Evolutionary conservation across 2,797 vertebrate genomes (phyloP), one percentile per base, ranked within the genome.

Genomic region (Tamandua tetradactyla): DNA sequence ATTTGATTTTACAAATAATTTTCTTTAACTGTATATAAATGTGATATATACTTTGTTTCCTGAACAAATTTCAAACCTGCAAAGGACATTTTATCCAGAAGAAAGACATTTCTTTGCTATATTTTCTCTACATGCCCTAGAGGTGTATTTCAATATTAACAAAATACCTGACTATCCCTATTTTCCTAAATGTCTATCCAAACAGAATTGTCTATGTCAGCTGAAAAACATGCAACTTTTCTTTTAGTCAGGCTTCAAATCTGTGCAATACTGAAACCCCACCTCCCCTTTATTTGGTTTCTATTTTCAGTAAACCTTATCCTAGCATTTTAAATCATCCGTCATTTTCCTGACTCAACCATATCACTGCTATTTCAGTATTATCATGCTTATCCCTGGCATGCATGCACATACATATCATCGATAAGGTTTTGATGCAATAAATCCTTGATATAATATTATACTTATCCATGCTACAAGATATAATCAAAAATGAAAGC

Each of bases 401-500:
- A 97, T 97, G 98, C 96, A 97, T 97, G 98, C 96, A 97, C 96
- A 55, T 74, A 98, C 96, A 97, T 98, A 98, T 97, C 97, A 98
- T 97, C 82, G 95, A 98, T 98, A 98, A 98, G 97, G 92, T 97
- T 98, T 98, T 98, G 98, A 98, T 98, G 97, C 98, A 98, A 98
- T 98, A 98, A 98, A 98, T 98, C 98, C 98, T 98, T 98, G 98
- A 98, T 98, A 98, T 96, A 98, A 97, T 98, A 98, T 98, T 97
- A 68, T 98, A 98, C 98, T 98, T 98, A 98, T 94, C 96, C 98
- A 97, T 98, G 97, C 97, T 98, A 97, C 95, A 96, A 98, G 98
- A 98, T 98, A 98, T 95, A 98, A 98, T 98, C 98, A 98, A 98
- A 98, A 98, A 98, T 98, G 98, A 99, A 99, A 99, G 99, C 98